Evolutionary conservation across 2,888 invertebrate genomes (phyloP).

Genomic region (Philaethria dido): DNA sequence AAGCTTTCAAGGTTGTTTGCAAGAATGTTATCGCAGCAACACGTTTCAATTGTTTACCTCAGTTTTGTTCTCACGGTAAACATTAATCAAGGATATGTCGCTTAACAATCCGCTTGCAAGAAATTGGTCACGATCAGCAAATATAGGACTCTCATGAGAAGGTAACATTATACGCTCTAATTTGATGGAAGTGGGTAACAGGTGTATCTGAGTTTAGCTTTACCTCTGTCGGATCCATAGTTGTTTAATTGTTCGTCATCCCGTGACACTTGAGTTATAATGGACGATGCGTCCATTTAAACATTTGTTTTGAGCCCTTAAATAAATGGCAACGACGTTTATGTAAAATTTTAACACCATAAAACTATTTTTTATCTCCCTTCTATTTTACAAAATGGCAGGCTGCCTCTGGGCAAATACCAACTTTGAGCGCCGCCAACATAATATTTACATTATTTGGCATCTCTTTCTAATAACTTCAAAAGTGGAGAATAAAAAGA

Average conservation of each 20-base stretch:
- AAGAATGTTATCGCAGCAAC: conserved; percentile 73
- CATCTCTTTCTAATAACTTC: conserved; percentile 50
- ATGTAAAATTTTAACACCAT: conserved; percentile 82
- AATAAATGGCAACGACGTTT: conserved; percentile 79
- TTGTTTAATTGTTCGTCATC: conserved; percentile 98
- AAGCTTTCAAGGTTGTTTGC: conserved; percentile 74
- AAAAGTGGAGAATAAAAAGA: conserved; percentile 45
- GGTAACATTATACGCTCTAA: conserved; percentile 81
- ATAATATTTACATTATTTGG: conserved; percentile 49
- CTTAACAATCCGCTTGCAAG: conserved; percentile 55
- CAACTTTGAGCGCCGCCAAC: conserved; percentile 72
- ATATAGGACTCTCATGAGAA: conserved; percentile 69
- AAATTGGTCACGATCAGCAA: conserved; percentile 62
- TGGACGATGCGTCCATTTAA: conserved; percentile 98
- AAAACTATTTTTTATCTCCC: conserved; percentile 84
- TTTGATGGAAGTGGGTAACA: conserved; percentile 81
- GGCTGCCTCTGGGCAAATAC: conserved; percentile 77
- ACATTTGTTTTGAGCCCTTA: conserved; percentile 82
- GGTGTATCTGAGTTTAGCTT: conserved; percentile 82
- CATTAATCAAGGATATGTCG: conserved; percentile 52
- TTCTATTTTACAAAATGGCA: conserved; percentile 84
- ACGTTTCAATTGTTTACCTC: conserved; percentile 79
- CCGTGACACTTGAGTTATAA: conserved; percentile 98
- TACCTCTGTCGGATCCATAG: conserved; percentile 97
- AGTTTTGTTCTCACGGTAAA: conserved; percentile 58